Percentiles rank a stretch among this genome's conserved stretches.
These are phyloP conservation scores for Holocentrus rufus DNA, from an alignment of 2,797 vertebrate genomes.

Conservation along the genomic window DNA sequence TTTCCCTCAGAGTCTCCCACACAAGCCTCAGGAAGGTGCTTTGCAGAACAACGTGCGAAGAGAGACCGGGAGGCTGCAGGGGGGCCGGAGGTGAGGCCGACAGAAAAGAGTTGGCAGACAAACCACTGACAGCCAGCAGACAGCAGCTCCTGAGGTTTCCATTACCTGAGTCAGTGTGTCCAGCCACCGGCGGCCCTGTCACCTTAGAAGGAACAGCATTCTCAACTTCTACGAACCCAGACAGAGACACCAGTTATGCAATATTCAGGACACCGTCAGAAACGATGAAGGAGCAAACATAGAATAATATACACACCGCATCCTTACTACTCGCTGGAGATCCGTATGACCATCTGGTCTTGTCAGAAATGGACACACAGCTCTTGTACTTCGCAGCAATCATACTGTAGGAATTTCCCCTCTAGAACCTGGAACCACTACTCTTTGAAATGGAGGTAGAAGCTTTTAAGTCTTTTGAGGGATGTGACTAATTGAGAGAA, in stretches of 20 bases:
- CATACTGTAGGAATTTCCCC: neutral
- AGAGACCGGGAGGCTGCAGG: slow-evolving; percentile 42
- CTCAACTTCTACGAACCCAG: slow-evolving; percentile 79
- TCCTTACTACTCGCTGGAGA: neutral
- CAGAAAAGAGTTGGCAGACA: slow-evolving; percentile 56
- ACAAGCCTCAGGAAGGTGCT: neutral
- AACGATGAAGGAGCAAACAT: slow-evolving; percentile 54
- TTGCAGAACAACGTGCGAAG: slow-evolving; percentile 8
- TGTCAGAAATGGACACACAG: too few species aligned
- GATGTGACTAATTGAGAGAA: slow-evolving; percentile 28
- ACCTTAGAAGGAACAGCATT: slow-evolving; percentile 82
- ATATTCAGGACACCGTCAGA: slow-evolving; percentile 71
- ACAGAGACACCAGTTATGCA: slow-evolving; percentile 75
- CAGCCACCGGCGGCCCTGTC: slow-evolving; percentile 69
- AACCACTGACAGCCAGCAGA: slow-evolving; percentile 72
- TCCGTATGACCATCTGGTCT: neutral
- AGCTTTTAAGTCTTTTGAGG: too few species aligned
- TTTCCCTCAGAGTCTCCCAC: slow-evolving; percentile 16
- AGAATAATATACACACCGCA: slow-evolving; percentile 17
- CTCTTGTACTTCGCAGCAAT: too few species aligned
- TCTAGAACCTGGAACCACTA: slow-evolving; percentile 36
- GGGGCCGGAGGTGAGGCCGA: slow-evolving; percentile 58
- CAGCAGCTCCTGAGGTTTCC: slow-evolving; percentile 78
- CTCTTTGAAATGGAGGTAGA: neutral
- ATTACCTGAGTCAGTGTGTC: slow-evolving; percentile 78